Evolutionary conservation across 2,113 vertebrate genomes (phyloP).

Genomic region (Montifringilla adamsi): DNA sequence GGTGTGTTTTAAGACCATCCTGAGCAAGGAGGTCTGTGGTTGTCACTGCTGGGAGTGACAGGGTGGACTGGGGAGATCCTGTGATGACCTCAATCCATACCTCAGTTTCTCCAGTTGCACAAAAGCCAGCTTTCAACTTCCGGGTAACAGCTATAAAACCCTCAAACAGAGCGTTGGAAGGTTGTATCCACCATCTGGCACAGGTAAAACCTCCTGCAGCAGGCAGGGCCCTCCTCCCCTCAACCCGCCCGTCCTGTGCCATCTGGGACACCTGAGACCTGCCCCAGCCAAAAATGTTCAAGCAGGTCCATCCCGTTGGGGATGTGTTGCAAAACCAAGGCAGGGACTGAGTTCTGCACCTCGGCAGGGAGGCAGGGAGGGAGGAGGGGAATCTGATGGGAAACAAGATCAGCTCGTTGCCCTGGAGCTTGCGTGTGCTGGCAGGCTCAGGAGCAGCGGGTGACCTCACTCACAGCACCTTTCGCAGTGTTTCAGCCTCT

Average conservation of each 20-base stretch:
- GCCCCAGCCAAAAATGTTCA: background rate
- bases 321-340: conserved; percentile 46
- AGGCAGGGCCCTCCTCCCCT: background rate
- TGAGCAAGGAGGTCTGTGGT: background rate
- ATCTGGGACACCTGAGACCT: background rate
- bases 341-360: background rate
- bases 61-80: background rate
- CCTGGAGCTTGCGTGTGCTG: background rate
- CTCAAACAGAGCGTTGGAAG: accelerated
- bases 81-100: background rate
- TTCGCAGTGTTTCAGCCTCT: background rate
- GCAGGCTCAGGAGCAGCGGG: background rate
- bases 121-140: background rate
- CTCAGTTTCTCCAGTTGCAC: background rate
- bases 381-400: background rate
- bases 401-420: conserved; percentile 20
- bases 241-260: background rate
- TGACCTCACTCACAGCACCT: background rate
- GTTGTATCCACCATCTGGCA: accelerated
- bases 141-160: background rate
- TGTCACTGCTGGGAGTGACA: background rate
- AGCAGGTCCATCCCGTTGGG: conserved; percentile 23
- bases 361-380: background rate
- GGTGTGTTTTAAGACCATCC: too few species aligned
- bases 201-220: background rate